Base-by-base conservation (phyloP, 2,888 invertebrate genomes). In the Onchidella celtica region DNA sequence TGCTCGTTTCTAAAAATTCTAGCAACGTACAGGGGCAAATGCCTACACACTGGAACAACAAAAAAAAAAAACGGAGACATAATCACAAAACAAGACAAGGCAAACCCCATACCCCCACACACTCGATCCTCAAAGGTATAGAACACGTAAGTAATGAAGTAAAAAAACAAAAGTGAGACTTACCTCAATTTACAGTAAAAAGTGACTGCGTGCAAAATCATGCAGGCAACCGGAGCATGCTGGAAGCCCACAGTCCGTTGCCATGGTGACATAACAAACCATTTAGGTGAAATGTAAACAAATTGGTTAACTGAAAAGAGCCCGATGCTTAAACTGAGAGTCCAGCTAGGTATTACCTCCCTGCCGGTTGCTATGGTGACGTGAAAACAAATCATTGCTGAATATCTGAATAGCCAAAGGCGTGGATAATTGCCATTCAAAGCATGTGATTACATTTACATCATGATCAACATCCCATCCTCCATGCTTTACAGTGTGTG, bases 281-380 rank as follows among this genome's bases (percentile, higher is more conserved):
- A n/a, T 55, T 34, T 72, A 29, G 24, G 32, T 59, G 38, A 59
- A 57, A 61, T 14, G 61, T 6, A 36, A 72, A 36, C 3, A 61
- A 59, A 36, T 3, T 36, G 34, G 6, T 11, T 27, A 40, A 17
- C 24, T 11, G n/a, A 17, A 57, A 55, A 14, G 34, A 57, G 34
- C 57, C 57, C 32, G 32, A 21, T 2, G n/a, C 32, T 72, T 55
- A 57, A 57, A 32, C 3, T 4, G 72, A 57, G n/a, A 34, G 34
- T 34, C 1, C n/a, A n/a, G n/a, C n/a, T n/a, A n/a, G n/a, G n/a
- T n/a, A n/a, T n/a, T n/a, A n/a, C n/a, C n/a, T n/a, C n/a, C n/a
- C n/a, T n/a, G n/a, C n/a, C 2, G 14, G 69, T 69, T 69, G 69
- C 69, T 36, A 69, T 73, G 59, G 73, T 59, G 73, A 73, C 34